phyloP scores from a whole-genome alignment of 2,797 vertebrate genomes.

The Typhlichthys eigenmanni region DNA sequence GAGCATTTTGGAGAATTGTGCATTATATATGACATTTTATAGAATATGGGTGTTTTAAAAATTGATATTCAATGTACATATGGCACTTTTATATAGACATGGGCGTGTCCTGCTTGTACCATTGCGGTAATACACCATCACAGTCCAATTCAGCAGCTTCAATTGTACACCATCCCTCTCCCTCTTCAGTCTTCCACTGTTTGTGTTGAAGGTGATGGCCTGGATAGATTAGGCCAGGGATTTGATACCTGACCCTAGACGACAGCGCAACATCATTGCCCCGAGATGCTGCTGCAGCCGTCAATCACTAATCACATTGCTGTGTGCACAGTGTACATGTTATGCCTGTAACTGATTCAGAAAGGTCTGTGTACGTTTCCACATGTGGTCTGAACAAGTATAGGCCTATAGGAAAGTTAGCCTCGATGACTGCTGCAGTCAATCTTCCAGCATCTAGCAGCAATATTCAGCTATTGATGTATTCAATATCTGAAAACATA shows the following conservation, averaged over 20 bases:
- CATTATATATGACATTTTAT: not conserved
- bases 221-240: conserved; percentile 29
- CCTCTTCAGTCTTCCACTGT: conserved; percentile 6
- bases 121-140: conserved; percentile 8
- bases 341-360: no score
- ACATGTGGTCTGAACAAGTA: no score
- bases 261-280: conserved; percentile 36
- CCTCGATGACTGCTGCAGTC: no score
- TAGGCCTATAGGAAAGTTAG: no score
- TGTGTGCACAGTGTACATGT: not conserved
- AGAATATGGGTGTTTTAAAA: not conserved
- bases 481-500: no score
- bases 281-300: conserved; percentile 12
- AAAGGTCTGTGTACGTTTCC: no score
- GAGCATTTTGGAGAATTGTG: conserved; percentile 6
- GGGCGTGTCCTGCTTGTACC: conserved; percentile 10
- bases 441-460: no score
- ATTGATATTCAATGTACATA: not conserved
- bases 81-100: conserved; percentile 18
- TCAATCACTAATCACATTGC: conserved; percentile 32
- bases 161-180: conserved; percentile 20
- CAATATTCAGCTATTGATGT: no score
- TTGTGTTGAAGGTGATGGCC: conserved; percentile 46
- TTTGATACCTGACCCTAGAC: conserved; percentile 46
- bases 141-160: conserved; percentile 24